Evolutionary conservation across 1,140 invertebrate genomes (phyloP).

Genomic region (Drosophila miranda): DNA sequence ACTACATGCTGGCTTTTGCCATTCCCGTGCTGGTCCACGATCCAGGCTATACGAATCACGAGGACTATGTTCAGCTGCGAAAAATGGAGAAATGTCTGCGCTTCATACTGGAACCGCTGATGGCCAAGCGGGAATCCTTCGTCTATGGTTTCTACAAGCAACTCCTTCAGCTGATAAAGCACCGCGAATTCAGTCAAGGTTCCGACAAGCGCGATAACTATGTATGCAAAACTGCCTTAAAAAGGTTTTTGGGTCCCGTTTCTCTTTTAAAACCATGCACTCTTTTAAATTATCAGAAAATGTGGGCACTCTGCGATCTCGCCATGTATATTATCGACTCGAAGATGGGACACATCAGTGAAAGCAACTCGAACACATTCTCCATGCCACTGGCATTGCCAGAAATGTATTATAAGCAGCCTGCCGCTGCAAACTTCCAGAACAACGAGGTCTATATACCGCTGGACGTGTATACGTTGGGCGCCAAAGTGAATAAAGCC

Average conservation of each 20-base stretch:
- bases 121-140: slow-evolving; percentile 96
- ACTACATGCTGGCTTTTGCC: slow-evolving; percentile 98
- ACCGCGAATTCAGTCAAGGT: slow-evolving; percentile 93
- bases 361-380: slow-evolving; percentile 59
- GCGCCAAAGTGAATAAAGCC: slow-evolving; percentile 48
- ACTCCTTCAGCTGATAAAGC: slow-evolving; percentile 95
- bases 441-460: slow-evolving; percentile 78
- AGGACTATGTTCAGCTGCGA: slow-evolving; percentile 89
- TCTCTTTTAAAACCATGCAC: background rate
- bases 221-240: slow-evolving; percentile 83
- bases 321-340: slow-evolving; percentile 93
- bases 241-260: too few species aligned
- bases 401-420: slow-evolving; percentile 77
- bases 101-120: slow-evolving; percentile 96
- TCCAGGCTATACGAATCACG: slow-evolving; percentile 90
- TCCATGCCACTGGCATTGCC: slow-evolving; percentile 72
- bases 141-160: slow-evolving; percentile 98
- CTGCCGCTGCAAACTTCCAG: slow-evolving; percentile 60
- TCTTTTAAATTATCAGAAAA: slow-evolving; percentile 88
- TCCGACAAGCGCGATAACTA: slow-evolving; percentile 63
- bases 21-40: slow-evolving; percentile 96
- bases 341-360: slow-evolving; percentile 71
- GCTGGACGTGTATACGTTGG: slow-evolving; percentile 69
- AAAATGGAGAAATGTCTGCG: slow-evolving; percentile 93
- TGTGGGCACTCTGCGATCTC: slow-evolving; percentile 97